Percentiles rank a stretch among this genome's conserved stretches.
Conservation (phyloP, 2,113 vertebrate genomes). For the Sciurus niger region DNA sequence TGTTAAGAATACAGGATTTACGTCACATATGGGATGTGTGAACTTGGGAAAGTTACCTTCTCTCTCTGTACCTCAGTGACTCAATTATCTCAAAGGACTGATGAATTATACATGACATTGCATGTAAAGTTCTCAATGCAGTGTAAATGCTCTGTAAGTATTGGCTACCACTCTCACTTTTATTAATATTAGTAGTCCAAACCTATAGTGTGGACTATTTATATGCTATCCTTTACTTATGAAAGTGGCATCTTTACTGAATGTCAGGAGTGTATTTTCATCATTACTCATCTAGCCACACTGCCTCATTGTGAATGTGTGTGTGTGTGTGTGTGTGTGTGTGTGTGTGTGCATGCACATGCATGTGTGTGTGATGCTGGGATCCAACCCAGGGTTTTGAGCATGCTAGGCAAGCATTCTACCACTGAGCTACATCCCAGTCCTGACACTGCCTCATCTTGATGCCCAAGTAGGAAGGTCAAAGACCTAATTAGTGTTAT, state of each 20-base stretch:
- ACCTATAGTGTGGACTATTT: not conserved
- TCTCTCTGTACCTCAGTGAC: not conserved
- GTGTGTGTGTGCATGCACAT: not conserved
- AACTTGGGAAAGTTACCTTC: not conserved
- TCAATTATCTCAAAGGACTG: not conserved
- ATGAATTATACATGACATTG: not conserved
- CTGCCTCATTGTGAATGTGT: not conserved
- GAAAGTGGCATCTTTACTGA: not conserved
- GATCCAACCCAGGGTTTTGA: not conserved
- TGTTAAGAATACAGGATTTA: not conserved
- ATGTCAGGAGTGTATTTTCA: not conserved
- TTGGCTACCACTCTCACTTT: not conserved
- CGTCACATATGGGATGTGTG: not conserved
- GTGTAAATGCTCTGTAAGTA: not conserved
- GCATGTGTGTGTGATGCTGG: not conserved
- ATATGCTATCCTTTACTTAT: not conserved
- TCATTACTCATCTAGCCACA: not conserved
- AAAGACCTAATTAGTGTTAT: not conserved
- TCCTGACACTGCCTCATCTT: not conserved
- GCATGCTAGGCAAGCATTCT: not conserved
- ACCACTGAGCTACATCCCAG: not conserved
- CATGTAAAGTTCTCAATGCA: not conserved
- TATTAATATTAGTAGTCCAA: not conserved
- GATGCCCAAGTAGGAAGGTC: not conserved
- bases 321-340: not conserved